Conservation (phyloP, 1,140 invertebrate species). For the Formica exsecta region DNA sequence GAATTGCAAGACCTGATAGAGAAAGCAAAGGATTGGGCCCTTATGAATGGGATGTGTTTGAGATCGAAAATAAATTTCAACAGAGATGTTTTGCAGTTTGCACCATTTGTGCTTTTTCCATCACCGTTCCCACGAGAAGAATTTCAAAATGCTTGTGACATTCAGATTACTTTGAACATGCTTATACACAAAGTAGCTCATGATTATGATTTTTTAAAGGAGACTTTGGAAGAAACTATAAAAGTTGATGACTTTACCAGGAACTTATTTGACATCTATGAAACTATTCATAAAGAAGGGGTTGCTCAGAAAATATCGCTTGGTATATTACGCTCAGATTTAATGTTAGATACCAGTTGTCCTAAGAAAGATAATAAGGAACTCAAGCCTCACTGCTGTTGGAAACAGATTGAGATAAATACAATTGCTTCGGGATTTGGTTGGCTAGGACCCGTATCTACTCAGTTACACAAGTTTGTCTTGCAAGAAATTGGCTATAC, state of each 20-base stretch:
- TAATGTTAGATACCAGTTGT: slow-evolving; percentile 89
- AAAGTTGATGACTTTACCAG: slow-evolving; percentile 95
- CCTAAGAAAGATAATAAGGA: slow-evolving; percentile 79
- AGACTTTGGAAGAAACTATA: slow-evolving; percentile 90
- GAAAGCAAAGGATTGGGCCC: slow-evolving; percentile 94
- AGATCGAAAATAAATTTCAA: slow-evolving; percentile 90
- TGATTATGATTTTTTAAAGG: slow-evolving; percentile 92
- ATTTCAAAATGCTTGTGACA: slow-evolving; percentile 91
- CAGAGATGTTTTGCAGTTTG: slow-evolving; percentile 90
- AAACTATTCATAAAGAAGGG: slow-evolving; percentile 91
- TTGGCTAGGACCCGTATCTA: slow-evolving; percentile 93
- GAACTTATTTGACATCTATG: slow-evolving; percentile 93
- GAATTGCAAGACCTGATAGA: slow-evolving; percentile 89
- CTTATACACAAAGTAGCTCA: slow-evolving; percentile 95
- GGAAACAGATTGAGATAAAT: slow-evolving; percentile 93
- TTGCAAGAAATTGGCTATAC: slow-evolving; percentile 85
- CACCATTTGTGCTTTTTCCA: slow-evolving; percentile 94
- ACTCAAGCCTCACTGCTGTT: slow-evolving; percentile 89
- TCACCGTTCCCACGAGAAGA: slow-evolving; percentile 92
- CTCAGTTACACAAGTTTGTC: slow-evolving; percentile 76
- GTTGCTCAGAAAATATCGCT: slow-evolving; percentile 89
- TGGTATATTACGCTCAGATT: slow-evolving; percentile 91
- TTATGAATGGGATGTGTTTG: slow-evolving; percentile 94
- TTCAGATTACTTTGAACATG: slow-evolving; percentile 93
- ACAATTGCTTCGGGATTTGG: slow-evolving; percentile 91